These are phyloP conservation scores for Casuarius casuarius DNA, from an alignment of 2,113 vertebrate genomes.

Conservation along the genomic window DNA sequence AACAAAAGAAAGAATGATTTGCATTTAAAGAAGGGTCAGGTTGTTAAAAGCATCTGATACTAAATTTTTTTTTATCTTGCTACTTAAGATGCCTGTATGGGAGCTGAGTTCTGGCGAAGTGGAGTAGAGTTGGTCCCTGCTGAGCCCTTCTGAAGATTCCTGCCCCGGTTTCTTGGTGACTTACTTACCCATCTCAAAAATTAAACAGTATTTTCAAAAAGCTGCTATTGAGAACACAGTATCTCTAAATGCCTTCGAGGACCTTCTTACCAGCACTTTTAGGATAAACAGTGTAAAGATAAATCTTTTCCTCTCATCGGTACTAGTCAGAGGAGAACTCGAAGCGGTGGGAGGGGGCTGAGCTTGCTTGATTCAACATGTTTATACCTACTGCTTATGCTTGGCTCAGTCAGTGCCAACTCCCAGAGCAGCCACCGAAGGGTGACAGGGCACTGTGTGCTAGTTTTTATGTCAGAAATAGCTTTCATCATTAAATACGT, in stretches of 20 bases:
- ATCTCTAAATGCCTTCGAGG: constrained; percentile 29
- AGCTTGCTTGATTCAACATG: background rate
- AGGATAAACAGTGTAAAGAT: constrained; percentile 4
- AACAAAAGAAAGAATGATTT: background rate
- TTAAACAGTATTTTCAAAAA: constrained; percentile 17
- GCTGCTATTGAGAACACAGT: constrained; percentile 43
- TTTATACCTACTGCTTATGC: constrained; percentile 35
- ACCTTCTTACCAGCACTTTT: background rate
- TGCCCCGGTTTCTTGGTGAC: background rate
- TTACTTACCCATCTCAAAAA: constrained; percentile 20
- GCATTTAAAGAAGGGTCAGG: background rate
- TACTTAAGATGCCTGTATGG: background rate
- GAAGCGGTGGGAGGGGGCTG: background rate
- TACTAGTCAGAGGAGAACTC: background rate
- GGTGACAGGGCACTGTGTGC: constrained; percentile 47
- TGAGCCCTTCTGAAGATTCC: background rate
- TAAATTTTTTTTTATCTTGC: accelerated
- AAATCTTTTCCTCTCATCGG: background rate
- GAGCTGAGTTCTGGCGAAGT: background rate
- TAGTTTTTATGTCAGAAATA: constrained; percentile 66
- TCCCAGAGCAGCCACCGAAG: constrained; percentile 42
- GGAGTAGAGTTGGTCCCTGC: background rate
- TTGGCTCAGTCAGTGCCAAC: background rate
- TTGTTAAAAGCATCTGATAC: background rate
- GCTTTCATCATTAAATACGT: constrained; percentile 48